Conservation (phyloP, 2,797 vertebrate genomes). For the Hippocampus kuda region DNA sequence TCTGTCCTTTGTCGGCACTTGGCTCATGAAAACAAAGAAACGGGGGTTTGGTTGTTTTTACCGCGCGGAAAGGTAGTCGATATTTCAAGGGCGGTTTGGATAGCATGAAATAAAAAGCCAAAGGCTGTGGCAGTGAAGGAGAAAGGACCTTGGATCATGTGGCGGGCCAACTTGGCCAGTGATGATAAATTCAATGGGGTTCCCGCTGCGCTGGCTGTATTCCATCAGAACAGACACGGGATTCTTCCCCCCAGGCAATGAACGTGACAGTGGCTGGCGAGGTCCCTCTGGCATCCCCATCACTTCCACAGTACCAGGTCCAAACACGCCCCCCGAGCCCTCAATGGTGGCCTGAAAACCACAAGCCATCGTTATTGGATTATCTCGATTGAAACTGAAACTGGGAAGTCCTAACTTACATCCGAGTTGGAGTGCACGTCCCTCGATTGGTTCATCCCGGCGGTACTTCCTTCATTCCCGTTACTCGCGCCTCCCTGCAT, state of each 20-base stretch:
- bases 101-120: not conserved
- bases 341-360: slow-evolving; percentile 36
- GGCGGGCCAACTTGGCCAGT: slow-evolving; percentile 88
- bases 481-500: slow-evolving; percentile 52
- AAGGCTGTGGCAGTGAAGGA: not conserved
- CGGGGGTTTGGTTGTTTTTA: too few relatives aligned
- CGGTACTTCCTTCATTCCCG: slow-evolving; percentile 33
- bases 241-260: slow-evolving; percentile 80
- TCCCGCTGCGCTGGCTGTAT: slow-evolving; percentile 84
- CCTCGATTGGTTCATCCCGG: slow-evolving; percentile 30
- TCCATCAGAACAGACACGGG: slow-evolving; percentile 89
- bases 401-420: slow-evolving; percentile 28
- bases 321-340: slow-evolving; percentile 17
- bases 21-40: too few relatives aligned
- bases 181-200: slow-evolving; percentile 81
- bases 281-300: slow-evolving; percentile 42
- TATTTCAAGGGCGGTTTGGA: too few relatives aligned
- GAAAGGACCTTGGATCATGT: slow-evolving; percentile 85
- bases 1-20: too few relatives aligned
- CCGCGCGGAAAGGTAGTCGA: too few relatives aligned
- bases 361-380: not conserved
- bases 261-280: slow-evolving; percentile 63
- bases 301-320: slow-evolving; percentile 16
- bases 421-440: slow-evolving; percentile 47
- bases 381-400: not conserved